Base-by-base conservation (phyloP, 2,797 vertebrate genomes). In the Pangasius sanitwongsei region DNA sequence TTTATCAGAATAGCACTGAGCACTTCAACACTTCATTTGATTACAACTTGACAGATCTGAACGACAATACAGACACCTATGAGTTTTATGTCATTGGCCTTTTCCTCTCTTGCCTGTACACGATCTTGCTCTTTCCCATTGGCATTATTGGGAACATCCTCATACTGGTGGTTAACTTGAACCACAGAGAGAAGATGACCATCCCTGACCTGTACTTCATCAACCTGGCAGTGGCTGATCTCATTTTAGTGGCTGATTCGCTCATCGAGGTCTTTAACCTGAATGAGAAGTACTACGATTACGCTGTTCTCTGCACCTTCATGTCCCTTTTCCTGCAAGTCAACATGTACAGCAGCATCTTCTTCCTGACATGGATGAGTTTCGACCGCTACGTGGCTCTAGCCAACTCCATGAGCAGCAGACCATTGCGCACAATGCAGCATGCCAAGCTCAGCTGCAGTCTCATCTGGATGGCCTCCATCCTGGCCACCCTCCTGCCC, bases 321-420 rank as follows among this genome's bases (percentile, higher is more conserved):
- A 99, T 99, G 98, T 97, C 98, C 1, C 95, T 99, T 83, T 99
- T 99, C 95, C 97, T 99, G 92, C 99, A 99, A 95, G 97, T 99
- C 95, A 99, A 99, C 96, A 99, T 99, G 98, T 99, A 99, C 95
- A 99, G 98, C 96, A 99, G 99, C 92, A 97, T 99, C 94, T 99
- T 99, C 96, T 99, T 99, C 92, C 97, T 99, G 92, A 99, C 98
- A 0, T 99, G 99, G 99, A 99, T 99, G 99, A 99, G 99, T 94
- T 98, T 99, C 11, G 99, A 99, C 95, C 96, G 99, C 80, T 99
- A 99, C 87, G 92, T 99, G 0, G 99, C 98, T 0, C 95, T 99
- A 93, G 97, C 97, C 34, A 96, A 95, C 93, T 97, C 97, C 18
- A 96, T 98, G 94, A 97, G 96, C 94, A 97, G 97, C 92, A 96